Evolutionary conservation across 2,888 invertebrate genomes (phyloP).

Genomic region (Tortrix viridana): DNA sequence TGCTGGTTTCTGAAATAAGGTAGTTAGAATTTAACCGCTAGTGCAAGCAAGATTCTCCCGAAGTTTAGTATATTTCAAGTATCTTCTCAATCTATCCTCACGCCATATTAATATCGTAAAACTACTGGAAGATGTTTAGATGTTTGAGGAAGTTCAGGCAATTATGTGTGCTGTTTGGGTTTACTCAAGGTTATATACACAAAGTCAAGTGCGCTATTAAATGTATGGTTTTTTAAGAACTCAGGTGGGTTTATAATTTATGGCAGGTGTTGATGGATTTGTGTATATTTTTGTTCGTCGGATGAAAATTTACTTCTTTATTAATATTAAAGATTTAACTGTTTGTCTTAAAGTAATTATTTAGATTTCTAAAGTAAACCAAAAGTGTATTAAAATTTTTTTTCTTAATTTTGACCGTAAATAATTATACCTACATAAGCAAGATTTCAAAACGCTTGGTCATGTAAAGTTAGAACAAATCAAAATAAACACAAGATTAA

Average conservation of each 20-base stretch:
- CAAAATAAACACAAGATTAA: no score
- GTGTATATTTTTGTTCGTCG: conserved; percentile 35
- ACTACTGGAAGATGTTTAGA: conserved; percentile 15
- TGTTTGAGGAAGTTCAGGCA: conserved; percentile 36
- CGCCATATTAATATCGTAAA: conserved; percentile 6
- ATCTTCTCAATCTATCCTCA: background rate
- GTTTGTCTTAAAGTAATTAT: no score
- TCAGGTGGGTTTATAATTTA: conserved; percentile 36
- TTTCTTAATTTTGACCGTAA: no score
- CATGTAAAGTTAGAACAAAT: no score
- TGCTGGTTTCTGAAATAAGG: no score
- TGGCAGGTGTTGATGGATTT: conserved; percentile 40
- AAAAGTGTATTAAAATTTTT: no score
- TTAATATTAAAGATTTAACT: no score
- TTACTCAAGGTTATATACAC: conserved; percentile 46
- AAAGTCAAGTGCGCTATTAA: conserved; percentile 52
- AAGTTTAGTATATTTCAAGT: background rate
- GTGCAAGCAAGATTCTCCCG: background rate
- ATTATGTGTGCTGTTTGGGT: conserved; percentile 46
- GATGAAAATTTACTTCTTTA: conserved; percentile 6
- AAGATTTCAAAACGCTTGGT: no score
- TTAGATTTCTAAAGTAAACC: no score
- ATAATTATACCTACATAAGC: no score
- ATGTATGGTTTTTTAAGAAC: conserved; percentile 42
- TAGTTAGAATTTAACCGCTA: no score